Percentiles rank a stretch among this genome's conserved stretches.
phyloP scores from a whole-genome alignment of 1,140 invertebrate species.

The Leptinotarsa texana region DNA sequence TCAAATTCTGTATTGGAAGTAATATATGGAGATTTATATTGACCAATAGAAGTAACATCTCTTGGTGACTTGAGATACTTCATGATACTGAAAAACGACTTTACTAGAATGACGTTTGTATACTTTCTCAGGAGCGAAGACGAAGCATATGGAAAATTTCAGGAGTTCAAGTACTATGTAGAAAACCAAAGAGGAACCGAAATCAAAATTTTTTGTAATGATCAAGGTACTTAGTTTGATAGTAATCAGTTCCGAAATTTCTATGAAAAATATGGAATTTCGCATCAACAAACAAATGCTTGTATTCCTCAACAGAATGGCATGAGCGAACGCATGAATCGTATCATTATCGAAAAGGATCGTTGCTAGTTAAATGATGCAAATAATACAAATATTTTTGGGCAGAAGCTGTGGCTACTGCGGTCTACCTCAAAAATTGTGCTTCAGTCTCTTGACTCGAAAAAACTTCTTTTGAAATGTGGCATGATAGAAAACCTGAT shows the following conservation, averaged over 20 bases:
- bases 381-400: neutral
- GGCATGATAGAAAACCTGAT: no score
- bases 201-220: conserved; percentile 27
- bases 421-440: neutral
- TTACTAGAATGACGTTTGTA: conserved; percentile 12
- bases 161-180: conserved; percentile 21
- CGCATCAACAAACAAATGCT: conserved; percentile 23
- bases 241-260: conserved; percentile 21
- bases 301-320: conserved; percentile 7
- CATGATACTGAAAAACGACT: neutral
- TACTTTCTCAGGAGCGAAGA: conserved; percentile 17
- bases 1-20: conserved; percentile 37
- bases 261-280: conserved; percentile 28
- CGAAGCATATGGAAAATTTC: conserved; percentile 16
- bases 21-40: conserved; percentile 43
- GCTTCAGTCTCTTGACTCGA: neutral
- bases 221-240: conserved; percentile 26
- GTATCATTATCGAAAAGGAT: conserved; percentile 2
- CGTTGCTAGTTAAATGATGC: conserved; percentile 7
- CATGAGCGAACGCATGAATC: conserved; percentile 12
- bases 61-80: no score
- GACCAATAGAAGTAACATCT: no score
- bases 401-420: conserved; percentile 1
- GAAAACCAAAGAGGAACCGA: conserved; percentile 25
- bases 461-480: neutral